Evolutionary conservation across 2,888 invertebrate genomes (phyloP), one percentile per base, ranked within the genome.

Genomic region (Eilema griseolum): DNA sequence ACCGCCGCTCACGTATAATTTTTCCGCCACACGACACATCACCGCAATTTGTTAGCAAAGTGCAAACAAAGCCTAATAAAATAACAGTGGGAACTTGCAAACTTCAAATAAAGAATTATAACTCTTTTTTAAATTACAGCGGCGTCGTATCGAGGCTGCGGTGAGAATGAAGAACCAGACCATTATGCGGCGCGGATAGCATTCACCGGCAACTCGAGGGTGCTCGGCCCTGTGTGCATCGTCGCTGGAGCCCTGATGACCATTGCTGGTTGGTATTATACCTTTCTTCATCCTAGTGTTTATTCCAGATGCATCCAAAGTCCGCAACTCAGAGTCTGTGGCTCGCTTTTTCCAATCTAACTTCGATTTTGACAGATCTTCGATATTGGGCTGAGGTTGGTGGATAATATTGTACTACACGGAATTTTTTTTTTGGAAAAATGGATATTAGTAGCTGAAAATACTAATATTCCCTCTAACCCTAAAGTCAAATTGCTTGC

Each of bases 161-260:
- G 97, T 63, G 96, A 96, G 84, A 97, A 97, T 85, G 97, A 97
- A 88, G 96, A 96, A 85, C 97, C 96, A 2, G 96, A 97, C 85
- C 96, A 97, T 86, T 97, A 97, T 85, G 97, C 96, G 63, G 97
- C 96, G 59, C 93, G 97, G 76, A 96, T 97, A 83, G 97, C 97
- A 52, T 97, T 97, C 89, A 97, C 97, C 10, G 97, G 97, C 78
- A 97, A 97, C 89, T 97, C 97, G 14, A 94, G 97, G 28, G 96
- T 97, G 74, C 92, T 97, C 73, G 97, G 97, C 52, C 97, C 97
- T 2, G 96, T 97, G 65, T 97, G 97, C 92, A 96, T 97, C 85
- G 97, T 97, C 69, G 96, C 97, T 64, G 97, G 97, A n/a, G 96
- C 96, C 61, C 92, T 97, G 67, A 97, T 97, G 97, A 96, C 97